phyloP scores from a whole-genome alignment of 2,888 invertebrate species.

The Emmelina monodactyla region DNA sequence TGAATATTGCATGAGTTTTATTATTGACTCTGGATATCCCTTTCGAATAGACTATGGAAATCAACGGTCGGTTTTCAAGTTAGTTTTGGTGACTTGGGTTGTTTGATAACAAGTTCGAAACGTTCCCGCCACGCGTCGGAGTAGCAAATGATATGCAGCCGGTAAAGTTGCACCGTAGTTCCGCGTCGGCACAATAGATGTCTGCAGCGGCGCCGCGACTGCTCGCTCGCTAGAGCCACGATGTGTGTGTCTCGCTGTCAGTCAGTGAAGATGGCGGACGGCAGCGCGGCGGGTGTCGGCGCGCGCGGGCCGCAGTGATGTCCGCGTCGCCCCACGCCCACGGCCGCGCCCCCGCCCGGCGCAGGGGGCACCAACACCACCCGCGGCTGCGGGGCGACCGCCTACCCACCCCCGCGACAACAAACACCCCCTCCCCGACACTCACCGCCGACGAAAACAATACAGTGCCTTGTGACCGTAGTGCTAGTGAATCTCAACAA shows the following conservation, averaged over 20 bases:
- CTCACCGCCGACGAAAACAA: conserved; percentile 49
- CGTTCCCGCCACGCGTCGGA: too few species aligned
- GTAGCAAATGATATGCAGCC: too few species aligned
- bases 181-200: too few species aligned
- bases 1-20: too few species aligned
- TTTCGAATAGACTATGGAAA: too few species aligned
- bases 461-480: conserved; percentile 64
- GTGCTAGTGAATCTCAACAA: conserved; percentile 64
- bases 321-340: conserved; percentile 64
- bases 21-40: too few species aligned
- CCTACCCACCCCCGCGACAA: conserved; percentile 52
- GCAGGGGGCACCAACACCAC: conserved; percentile 80
- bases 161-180: neutral
- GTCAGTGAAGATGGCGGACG: conserved; percentile 70
- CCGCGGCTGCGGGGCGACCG: conserved; percentile 72
- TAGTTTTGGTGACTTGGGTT: too few species aligned
- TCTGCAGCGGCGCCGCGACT: conserved; percentile 46
- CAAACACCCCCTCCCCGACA: conserved; percentile 57
- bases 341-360: conserved; percentile 68
- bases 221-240: conserved; percentile 33
- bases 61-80: too few species aligned
- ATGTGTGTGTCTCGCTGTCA: conserved; percentile 35
- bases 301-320: conserved; percentile 63
- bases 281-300: conserved; percentile 56
- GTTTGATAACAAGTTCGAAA: conserved; percentile 18